phyloP scores from a whole-genome alignment of 2,888 invertebrate genomes.

The Cheilosia urbana region DNA sequence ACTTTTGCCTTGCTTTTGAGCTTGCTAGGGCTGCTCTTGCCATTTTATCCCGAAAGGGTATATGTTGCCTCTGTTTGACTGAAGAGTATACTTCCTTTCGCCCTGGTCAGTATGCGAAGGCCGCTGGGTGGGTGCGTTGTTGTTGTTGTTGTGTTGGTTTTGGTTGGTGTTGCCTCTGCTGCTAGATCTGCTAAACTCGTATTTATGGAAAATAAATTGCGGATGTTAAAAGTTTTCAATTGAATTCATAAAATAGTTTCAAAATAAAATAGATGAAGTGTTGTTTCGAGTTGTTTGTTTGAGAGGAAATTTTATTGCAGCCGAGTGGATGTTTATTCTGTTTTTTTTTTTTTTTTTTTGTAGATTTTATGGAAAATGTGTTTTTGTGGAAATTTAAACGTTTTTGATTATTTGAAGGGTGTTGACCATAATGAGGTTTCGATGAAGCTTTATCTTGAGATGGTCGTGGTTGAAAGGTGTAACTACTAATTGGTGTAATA shows the following conservation, averaged over 20 bases:
- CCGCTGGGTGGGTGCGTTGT: not conserved
- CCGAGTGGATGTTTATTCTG: conserved; percentile 27
- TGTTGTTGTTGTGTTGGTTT: too few relatives aligned
- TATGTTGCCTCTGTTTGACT: conserved; percentile 37
- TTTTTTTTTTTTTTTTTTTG: not conserved
- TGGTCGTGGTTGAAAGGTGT: not conserved
- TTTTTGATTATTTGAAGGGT: not conserved
- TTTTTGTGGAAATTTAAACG: not conserved
- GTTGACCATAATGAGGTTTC: not conserved
- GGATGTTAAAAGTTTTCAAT: conserved; percentile 75
- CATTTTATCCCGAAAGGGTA: conserved; percentile 15
- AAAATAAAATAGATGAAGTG: conserved; percentile 73
- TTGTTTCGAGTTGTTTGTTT: conserved; percentile 70
- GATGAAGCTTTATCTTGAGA: not conserved
- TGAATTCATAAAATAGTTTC: conserved; percentile 75
- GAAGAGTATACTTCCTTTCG: conserved; percentile 31
- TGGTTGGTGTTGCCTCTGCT: conserved; percentile 7
- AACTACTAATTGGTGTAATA: not conserved
- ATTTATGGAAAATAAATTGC: conserved; percentile 75
- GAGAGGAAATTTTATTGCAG: conserved; percentile 62
- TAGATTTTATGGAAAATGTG: not conserved
- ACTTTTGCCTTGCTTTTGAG: conserved; percentile 60
- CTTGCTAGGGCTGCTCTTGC: conserved; percentile 15
- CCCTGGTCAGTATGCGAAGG: conserved; percentile 5
- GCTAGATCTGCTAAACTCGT: conserved; percentile 65